These are phyloP conservation scores for Coelogynopora nodosa DNA, from an alignment of 2,888 invertebrate species.

Conservation along the genomic window DNA sequence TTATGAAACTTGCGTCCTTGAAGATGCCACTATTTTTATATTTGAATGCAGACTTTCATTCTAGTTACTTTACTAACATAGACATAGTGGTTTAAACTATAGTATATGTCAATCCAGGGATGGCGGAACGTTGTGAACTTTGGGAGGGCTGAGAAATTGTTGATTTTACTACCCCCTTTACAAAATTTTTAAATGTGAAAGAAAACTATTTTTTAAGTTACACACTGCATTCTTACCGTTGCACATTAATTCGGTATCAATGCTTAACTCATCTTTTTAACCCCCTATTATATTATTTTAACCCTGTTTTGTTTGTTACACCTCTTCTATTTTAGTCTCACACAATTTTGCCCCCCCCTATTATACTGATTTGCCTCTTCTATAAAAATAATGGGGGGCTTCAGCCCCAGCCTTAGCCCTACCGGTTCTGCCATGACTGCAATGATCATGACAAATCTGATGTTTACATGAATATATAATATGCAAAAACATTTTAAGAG, in stretches of 20 bases:
- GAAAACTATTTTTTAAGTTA: not conserved
- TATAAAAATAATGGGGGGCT: not conserved
- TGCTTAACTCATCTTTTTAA: not conserved
- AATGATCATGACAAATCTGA: no score
- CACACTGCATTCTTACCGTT: not conserved
- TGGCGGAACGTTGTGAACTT: not conserved
- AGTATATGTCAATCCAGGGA: no score
- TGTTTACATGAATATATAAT: no score
- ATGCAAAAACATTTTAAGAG: no score
- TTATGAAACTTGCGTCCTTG: no score
- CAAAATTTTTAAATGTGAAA: not conserved
- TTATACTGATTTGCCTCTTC: not conserved
- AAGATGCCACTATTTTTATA: no score
- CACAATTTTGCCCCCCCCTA: not conserved
- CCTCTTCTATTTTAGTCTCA: not conserved
- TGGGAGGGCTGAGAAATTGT: not conserved
- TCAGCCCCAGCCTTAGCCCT: no score
- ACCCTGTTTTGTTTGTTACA: not conserved
- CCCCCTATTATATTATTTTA: not conserved
- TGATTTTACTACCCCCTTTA: not conserved
- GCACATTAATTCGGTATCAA: not conserved
- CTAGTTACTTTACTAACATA: no score
- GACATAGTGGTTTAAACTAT: no score
- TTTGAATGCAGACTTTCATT: no score
- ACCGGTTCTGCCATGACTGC: not conserved